Percentiles rank a stretch among this genome's conserved stretches.
These are phyloP conservation scores for Temnothorax longispinosus DNA, from an alignment of 1,140 invertebrate species.

Conservation along the genomic window DNA sequence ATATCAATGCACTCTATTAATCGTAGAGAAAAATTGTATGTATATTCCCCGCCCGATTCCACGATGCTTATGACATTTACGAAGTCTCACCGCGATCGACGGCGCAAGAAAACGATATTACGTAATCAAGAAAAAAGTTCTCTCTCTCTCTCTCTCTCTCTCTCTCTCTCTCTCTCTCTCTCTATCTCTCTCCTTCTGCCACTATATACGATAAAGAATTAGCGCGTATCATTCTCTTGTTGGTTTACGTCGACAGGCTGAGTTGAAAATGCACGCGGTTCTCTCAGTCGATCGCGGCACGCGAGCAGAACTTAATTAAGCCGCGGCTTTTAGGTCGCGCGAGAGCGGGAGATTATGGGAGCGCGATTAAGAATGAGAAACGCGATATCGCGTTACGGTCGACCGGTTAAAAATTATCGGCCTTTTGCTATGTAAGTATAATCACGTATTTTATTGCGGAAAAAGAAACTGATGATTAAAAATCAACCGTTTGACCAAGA, in stretches of 20 bases:
- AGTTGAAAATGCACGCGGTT: constrained; percentile 41
- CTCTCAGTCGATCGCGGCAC: constrained; percentile 48
- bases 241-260: constrained; percentile 45
- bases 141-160: not conserved
- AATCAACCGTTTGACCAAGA: constrained; percentile 2
- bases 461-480: constrained; percentile 19
- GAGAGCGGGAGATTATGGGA: constrained; percentile 50
- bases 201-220: constrained; percentile 47
- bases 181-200: not conserved
- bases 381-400: constrained; percentile 62
- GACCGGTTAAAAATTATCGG: constrained; percentile 57
- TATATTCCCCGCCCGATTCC: constrained; percentile 24
- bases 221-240: constrained; percentile 50
- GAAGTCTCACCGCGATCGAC: constrained; percentile 26
- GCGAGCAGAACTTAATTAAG: constrained; percentile 62
- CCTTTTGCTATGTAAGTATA: constrained; percentile 25
- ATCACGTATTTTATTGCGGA: constrained; percentile 4
- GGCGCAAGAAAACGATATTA: constrained; percentile 26
- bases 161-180: not conserved
- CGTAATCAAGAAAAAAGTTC: constrained; percentile 38
- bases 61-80: constrained; percentile 49
- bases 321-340: constrained; percentile 57
- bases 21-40: not conserved
- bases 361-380: constrained; percentile 57
- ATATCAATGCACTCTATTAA: constrained; percentile 40